Base-by-base conservation (phyloP, 2,888 invertebrate genomes). In the Sinodicranocentrus sp. region DNA sequence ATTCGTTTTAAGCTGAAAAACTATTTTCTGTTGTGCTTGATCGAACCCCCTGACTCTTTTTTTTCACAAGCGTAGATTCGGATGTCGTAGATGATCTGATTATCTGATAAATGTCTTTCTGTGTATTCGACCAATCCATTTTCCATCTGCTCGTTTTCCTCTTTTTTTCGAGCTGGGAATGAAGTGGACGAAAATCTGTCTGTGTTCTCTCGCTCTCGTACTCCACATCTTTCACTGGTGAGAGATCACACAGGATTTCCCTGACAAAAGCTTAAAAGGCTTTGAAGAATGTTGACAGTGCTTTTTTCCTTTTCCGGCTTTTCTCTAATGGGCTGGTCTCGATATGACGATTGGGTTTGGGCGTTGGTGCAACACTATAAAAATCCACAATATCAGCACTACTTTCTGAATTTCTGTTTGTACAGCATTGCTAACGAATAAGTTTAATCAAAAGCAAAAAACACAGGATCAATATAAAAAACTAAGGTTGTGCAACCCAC, bases 51-150 rank as follows among this genome's bases (percentile, higher is more conserved):
- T 54, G 67, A 21, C 15, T 28, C 65, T 77, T 68, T n/a, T n/a
- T n/a, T n/a, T n/a, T n/a, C n/a, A n/a, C 54, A 77, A 77, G 57
- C 65, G 54, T 57, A 17, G n/a, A 67, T 59, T 65, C 28, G 33
- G 65, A 61, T 65, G 65, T 79, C 43, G 52, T 25, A 52, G 78
- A 70, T 72, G 79, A 79, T 79, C 79, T 70, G 79, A 79, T 79
- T 79, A 79, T 79, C 71, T 79, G 79, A 79, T 79, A 79, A 78
- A 78, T 78, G 78, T 70, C 78, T 68, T 68, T 61, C 48, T 70
- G 23, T 79, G 59, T 71, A 61, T 79, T 70, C 54, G 19, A 61
- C 71, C 79, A 71, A 79, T 79, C 71, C 71, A 71, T 72, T 79
- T 79, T 33, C 63, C 79, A 71, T 71, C 71, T 79, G 71, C 54